Evolutionary conservation across 2,888 invertebrate species (phyloP), one percentile per base, ranked within the genome.

Genomic region (Dryocosmus kuriphilus): DNA sequence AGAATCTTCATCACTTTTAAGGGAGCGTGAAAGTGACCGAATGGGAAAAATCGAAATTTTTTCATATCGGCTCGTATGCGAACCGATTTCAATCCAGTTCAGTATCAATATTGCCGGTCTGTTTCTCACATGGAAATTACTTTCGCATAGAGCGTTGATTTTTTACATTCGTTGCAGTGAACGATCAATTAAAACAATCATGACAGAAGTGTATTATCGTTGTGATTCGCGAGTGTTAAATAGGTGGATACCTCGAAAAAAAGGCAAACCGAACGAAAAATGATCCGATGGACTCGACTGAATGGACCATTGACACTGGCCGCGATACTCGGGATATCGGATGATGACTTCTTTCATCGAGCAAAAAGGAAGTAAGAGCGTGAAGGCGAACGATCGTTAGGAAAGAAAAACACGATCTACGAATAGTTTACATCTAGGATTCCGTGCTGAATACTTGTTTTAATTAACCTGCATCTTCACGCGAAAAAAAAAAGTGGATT

Each of bases 91-190:
- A 79, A 71, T 79, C 30, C 8, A 71, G 60, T 79, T 81, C 78
- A 79, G 67, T 79, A 77, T 79, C 79, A 82, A 82, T 81, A 77
- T 86, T 86, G 84, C 84, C 84, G 84, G 84, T 87, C 86, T 87
- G 84, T 86, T 86, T 86, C 84, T 61, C 83, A 27, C 55, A 63
- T 55, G 71, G 57, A 76, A 78, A 77, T 84, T 82, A 86, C 86
- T 86, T 86, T 86, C 87, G 80, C 86, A 83, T 77, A 22, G 32
- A 32, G 65, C 67, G 11, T 35, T 35, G 35, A 7, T 16, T 46
- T 41, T 60, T 35, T 32, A 35, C 60, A n/a, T 22, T 14, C 55
- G 19, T 74, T 30, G 27, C 62, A 7, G 8, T 51, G 57, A 6
- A 32, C 22, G 41, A 75, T 79, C 73, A 75, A 74, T 79, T 80